Base-by-base conservation (phyloP, 2,888 invertebrate species). In the Drosophila sordidapex region DNA sequence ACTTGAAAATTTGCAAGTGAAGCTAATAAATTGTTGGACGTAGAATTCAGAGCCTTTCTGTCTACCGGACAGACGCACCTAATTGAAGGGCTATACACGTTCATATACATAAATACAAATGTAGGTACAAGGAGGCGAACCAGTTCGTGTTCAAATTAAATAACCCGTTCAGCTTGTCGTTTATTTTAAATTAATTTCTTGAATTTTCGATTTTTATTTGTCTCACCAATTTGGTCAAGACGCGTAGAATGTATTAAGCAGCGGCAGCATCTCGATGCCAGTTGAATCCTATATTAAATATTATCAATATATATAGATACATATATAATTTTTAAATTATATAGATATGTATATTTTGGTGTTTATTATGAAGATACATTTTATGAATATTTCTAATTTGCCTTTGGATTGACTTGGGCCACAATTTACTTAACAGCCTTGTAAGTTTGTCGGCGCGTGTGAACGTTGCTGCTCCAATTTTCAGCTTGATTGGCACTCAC, bases 361-460 rank as follows among this genome's bases (percentile, higher is more conserved):
- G 40, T 58, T 52, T 73, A 81, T 64, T 79, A 70, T 74, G 64
- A 71, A 64, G 48, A 58, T 62, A 46, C 61, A 52, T 59, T 54
- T 63, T 63, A 74, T 84, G 75, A 64, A 62, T 80, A 49, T 80
- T 82, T 75, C 85, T 87, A 80, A 76, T 73, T 80, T 82, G 80
- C 61, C 46, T 85, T 76, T 86, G 81, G 72, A 81, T 83, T 78
- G 66, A 67, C 74, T 61, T 54, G 58, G 48, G 43, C 36, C 68
- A 48, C 56, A 54, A 64, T 62, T 70, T 53, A 64, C 69, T 65
- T 54, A 69, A 71, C 72, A 87, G 81, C 84, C 83, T 83, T 83
- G 83, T 82, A 84, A 74, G 76, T 54, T 61, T 60, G 82, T 67
- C 74, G 68, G 79, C 79, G 88, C 82, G 87, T 85, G 88, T 88